Percentiles rank a stretch among this genome's conserved stretches.
These are phyloP conservation scores for Scaptomyza flava DNA, from an alignment of 2,888 invertebrate genomes.

Conservation along the genomic window DNA sequence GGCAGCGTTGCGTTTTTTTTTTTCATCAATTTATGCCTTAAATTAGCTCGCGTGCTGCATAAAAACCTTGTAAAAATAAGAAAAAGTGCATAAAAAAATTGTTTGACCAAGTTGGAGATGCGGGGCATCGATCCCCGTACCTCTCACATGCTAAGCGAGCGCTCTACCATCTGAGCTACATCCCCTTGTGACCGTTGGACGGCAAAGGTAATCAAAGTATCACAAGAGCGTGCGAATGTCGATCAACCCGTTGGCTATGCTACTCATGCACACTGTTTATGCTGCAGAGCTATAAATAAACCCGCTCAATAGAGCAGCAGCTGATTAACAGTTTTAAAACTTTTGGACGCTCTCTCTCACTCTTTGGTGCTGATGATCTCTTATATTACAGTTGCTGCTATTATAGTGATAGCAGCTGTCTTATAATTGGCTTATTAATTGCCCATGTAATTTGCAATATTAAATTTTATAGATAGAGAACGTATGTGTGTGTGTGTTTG, in stretches of 20 bases:
- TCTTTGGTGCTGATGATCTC: not conserved
- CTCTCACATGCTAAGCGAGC: slow-evolving; percentile 84
- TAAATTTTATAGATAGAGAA: slow-evolving; percentile 26
- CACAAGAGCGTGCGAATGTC: not conserved
- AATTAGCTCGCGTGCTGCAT: slow-evolving; percentile 18
- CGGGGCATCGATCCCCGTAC: slow-evolving; percentile 84
- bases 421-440: slow-evolving; percentile 69
- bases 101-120: slow-evolving; percentile 71
- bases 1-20: slow-evolving; percentile 30
- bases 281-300: slow-evolving; percentile 48
- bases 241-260: slow-evolving; percentile 22
- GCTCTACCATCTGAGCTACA: slow-evolving; percentile 84
- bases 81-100: slow-evolving; percentile 2
- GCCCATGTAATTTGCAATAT: slow-evolving; percentile 61
- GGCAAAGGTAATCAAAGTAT: slow-evolving; percentile 19
- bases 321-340: slow-evolving; percentile 48
- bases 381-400: slow-evolving; percentile 6
- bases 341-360: slow-evolving; percentile 43
- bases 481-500: slow-evolving; percentile 4
- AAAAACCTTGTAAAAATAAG: not conserved
- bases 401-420: slow-evolving; percentile 39
- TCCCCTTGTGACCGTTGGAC: slow-evolving; percentile 65
- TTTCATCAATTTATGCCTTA: slow-evolving; percentile 12
- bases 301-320: slow-evolving; percentile 39
- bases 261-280: slow-evolving; percentile 25